Evolutionary conservation across 2,797 vertebrate genomes (phyloP), one percentile per base, ranked within the genome.

Genomic region (Emydoidea blandingii): DNA sequence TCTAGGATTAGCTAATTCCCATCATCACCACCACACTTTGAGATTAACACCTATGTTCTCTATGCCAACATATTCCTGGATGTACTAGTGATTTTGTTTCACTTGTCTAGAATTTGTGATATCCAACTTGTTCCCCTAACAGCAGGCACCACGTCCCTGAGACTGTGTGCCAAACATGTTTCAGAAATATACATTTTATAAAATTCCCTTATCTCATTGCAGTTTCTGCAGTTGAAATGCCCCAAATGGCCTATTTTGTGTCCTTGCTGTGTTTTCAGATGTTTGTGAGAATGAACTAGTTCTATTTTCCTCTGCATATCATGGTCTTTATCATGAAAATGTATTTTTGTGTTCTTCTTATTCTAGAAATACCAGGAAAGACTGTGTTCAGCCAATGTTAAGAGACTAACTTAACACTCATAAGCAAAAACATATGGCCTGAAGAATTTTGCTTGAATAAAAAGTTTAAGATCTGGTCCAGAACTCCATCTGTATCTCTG

Each of bases 361-460:
- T 95, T 96, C 94, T 80, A 59, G 65, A 85, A 62, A 86, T 79
- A 84, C 50, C 88, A 80, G 94, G 90, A 96, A 96, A 95, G 93
- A 90, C 91, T 95, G 91, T 94, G 37, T 44, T 91, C 91, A 92
- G 88, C 87, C 93, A 80, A 86, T 87, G 90, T 92, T 93, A 94
- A 91, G 93, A 91, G 88, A 89, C 85, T 87, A 87, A 74, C 6
- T 94, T 65, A n/a, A 59, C 86, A 41, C 88, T 82, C n/a, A 91
- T 93, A 90, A 62, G 74, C 87, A 94, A 86, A 87, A 95, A 93
- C 94, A 97, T 94, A 96, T 95, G 94, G 94, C 86, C 88, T 94
- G 84, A 91, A 83, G 91, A 95, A 82, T 91, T 27, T 27, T 89
- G 41, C 91, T 95, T 95, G 89, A 95, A 86, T 2, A 56, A 86